These are phyloP conservation scores for Corythornis madagascariensis DNA, from an alignment of 2,113 vertebrate genomes.

Conservation along the genomic window DNA sequence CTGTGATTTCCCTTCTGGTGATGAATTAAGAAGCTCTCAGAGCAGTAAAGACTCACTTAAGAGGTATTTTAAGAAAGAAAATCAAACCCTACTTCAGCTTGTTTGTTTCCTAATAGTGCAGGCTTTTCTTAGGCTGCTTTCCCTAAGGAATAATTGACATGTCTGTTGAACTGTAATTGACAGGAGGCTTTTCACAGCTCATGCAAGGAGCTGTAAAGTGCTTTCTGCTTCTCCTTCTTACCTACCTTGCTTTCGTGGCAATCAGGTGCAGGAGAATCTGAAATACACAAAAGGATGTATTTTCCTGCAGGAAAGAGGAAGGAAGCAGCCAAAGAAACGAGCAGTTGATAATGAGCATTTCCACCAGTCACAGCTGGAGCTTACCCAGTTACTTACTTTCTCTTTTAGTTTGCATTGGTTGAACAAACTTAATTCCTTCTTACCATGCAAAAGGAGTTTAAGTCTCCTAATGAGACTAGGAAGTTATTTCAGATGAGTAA, in stretches of 20 bases:
- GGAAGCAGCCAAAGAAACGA: background rate
- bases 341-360: background rate
- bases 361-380: background rate
- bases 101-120: background rate
- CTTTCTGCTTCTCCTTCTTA: background rate
- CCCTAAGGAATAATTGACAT: background rate
- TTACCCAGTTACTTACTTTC: background rate
- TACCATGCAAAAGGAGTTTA: background rate
- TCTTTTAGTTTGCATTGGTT: background rate
- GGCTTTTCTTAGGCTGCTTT: background rate
- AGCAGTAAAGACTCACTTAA: background rate
- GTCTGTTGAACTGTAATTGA: background rate
- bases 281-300: background rate
- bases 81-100: background rate
- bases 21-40: background rate
- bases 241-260: background rate
- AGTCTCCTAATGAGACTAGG: background rate
- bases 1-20: background rate
- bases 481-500: background rate
- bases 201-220: background rate
- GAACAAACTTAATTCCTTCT: background rate
- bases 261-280: background rate
- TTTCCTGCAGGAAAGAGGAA: background rate
- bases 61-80: background rate
- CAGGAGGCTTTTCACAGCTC: background rate